Conservation (phyloP, 1,140 invertebrate genomes). For the Pantala flavescens region DNA sequence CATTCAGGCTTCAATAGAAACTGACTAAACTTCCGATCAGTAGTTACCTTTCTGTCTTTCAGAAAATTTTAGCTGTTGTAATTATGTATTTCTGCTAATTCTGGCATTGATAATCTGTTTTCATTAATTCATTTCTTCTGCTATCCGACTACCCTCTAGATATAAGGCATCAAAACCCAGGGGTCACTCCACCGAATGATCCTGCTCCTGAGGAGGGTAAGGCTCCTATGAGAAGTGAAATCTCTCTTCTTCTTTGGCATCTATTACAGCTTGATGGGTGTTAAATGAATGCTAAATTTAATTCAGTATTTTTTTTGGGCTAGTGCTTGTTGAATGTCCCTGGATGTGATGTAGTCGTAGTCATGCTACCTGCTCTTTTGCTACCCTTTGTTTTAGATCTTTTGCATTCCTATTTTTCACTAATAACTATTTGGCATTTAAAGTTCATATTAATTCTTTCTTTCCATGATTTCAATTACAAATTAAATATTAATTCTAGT, state of each 20-base stretch:
- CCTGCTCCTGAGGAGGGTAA: conserved; percentile 13
- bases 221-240: neutral
- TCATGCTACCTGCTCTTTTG: too few species aligned
- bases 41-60: too few species aligned
- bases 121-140: conserved; percentile 1
- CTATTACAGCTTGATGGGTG: neutral
- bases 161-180: neutral
- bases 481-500: neutral
- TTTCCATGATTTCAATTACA: neutral
- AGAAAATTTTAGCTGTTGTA: too few species aligned
- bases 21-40: too few species aligned
- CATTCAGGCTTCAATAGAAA: too few species aligned
- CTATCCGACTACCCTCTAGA: neutral
- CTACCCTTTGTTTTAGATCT: too few species aligned
- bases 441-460: too few species aligned
- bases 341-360: neutral
- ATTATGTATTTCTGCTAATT: too few species aligned
- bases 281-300: neutral
- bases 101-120: neutral
- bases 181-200: neutral
- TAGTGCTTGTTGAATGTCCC: conserved; percentile 2
- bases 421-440: too few species aligned
- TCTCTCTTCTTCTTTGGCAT: conserved; percentile 19
- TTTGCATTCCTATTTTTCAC: too few species aligned
- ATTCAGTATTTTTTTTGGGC: neutral